phyloP scores from a whole-genome alignment of 2,888 invertebrate genomes.

The Eupeodes luniger region DNA sequence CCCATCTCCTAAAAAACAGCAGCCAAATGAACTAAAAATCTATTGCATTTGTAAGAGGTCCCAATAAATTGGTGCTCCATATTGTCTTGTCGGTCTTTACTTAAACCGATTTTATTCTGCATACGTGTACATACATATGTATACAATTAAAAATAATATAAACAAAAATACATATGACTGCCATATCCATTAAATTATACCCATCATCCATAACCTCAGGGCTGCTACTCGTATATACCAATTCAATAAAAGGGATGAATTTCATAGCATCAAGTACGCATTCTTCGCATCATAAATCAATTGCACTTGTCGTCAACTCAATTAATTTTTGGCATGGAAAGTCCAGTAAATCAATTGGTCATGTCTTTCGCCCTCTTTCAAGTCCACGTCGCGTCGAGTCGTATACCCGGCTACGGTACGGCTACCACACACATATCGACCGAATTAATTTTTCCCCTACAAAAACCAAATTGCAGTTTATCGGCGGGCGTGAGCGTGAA shows the following conservation, averaged over 20 bases:
- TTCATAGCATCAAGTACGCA: constrained; percentile 63
- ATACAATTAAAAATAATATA: constrained; percentile 4
- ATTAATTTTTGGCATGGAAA: constrained; percentile 84
- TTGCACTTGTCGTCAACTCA: constrained; percentile 85
- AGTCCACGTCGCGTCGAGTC: background rate
- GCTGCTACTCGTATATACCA: constrained; percentile 42
- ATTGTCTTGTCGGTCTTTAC: too few relatives aligned
- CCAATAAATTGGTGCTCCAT: too few relatives aligned
- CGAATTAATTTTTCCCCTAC: constrained; percentile 31
- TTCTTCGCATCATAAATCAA: constrained; percentile 82
- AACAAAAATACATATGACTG: constrained; percentile 41
- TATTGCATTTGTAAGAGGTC: too few relatives aligned
- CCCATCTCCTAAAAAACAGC: too few relatives aligned
- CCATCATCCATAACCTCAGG: constrained; percentile 48
- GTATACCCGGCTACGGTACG: too few relatives aligned
- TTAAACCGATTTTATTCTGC: constrained; percentile 11
- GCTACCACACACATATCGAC: background rate
- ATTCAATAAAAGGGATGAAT: constrained; percentile 73
- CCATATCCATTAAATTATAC: constrained; percentile 70
- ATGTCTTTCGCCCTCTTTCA: constrained; percentile 52
- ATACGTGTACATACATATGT: background rate
- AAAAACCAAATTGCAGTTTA: constrained; percentile 51
- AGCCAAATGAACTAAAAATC: too few relatives aligned
- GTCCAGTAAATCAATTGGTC: constrained; percentile 83
- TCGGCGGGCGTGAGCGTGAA: constrained; percentile 66